A percentile compares a stretch with the other conserved stretches of the same genome.
These are phyloP conservation scores for Tympanuchus pallidicinctus DNA, from an alignment of 2,113 vertebrate species.

Conservation along the genomic window DNA sequence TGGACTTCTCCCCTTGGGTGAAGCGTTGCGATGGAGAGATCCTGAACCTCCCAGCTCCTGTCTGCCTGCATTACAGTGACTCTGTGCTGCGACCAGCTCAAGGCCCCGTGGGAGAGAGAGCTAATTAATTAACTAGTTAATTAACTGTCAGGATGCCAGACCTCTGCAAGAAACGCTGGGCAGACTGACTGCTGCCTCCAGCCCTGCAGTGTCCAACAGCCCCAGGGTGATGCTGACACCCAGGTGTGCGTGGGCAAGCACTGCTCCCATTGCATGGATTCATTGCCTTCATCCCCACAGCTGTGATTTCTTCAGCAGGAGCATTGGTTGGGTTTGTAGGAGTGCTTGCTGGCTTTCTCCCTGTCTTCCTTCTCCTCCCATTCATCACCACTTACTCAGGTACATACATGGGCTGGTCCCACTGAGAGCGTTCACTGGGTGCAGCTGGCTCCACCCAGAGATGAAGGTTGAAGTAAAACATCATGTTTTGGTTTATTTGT, in stretches of 20 bases:
- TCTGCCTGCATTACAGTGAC: neutral
- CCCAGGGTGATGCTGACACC: neutral
- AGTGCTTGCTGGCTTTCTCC: neutral
- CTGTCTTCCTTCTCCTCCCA: neutral
- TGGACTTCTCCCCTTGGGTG: conserved; percentile 15
- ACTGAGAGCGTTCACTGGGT: fast-evolving
- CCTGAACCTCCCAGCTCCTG: neutral
- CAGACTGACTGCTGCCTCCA: neutral
- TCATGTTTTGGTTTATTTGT: neutral
- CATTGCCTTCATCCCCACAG: neutral
- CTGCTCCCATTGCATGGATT: neutral
- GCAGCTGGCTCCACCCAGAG: neutral
- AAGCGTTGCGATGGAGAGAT: neutral
- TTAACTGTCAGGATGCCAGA: conserved; percentile 5
- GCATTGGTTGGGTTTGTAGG: neutral
- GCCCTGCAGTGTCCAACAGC: fast-evolving
- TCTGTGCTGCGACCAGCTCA: neutral
- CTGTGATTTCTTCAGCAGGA: neutral
- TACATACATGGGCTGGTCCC: fast-evolving
- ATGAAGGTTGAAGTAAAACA: neutral
- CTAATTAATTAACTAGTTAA: conserved; percentile 47
- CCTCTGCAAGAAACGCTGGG: neutral
- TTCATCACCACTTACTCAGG: fast-evolving
- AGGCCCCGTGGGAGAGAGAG: neutral
- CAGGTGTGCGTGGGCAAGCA: fast-evolving